Conservation (phyloP, 1,140 invertebrate species). For the Idris sp. region DNA sequence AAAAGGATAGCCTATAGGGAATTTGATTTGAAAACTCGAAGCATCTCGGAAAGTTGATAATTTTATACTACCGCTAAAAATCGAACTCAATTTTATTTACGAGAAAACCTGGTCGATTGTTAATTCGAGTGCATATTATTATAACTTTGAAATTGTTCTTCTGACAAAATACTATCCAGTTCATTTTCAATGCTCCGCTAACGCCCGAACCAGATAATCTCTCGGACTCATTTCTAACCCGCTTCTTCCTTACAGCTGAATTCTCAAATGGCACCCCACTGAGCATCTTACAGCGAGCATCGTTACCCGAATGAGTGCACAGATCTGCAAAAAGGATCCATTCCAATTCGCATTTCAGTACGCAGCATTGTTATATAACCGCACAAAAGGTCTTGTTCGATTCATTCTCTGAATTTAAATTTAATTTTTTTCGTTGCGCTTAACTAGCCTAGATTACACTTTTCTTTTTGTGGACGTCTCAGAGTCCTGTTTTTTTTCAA, state of each 20-base stretch:
- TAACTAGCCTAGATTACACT: no score
- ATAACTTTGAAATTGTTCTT: slow-evolving; percentile 66
- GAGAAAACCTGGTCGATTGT: slow-evolving; percentile 10
- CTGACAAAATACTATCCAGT: slow-evolving; percentile 61
- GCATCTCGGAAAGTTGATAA: no score
- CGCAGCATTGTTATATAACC: no score
- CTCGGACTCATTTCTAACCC: slow-evolving; percentile 66
- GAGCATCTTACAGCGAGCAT: slow-evolving; percentile 54
- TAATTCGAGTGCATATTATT: slow-evolving; percentile 64
- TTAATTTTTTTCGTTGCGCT: no score
- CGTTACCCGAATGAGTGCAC: slow-evolving; percentile 50
- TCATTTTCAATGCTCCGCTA: slow-evolving; percentile 66
- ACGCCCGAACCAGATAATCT: slow-evolving; percentile 66
- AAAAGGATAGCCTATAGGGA: no score
- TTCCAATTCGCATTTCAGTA: slow-evolving; percentile 61
- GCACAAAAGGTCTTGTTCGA: no score
- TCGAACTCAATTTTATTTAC: slow-evolving; percentile 25
- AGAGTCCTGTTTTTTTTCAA: no score
- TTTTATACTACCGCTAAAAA: no score
- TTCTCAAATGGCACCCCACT: slow-evolving; percentile 67
- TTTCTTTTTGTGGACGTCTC: no score
- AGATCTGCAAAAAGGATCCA: slow-evolving; percentile 65
- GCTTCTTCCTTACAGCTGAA: slow-evolving; percentile 67
- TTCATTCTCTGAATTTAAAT: slow-evolving; percentile 25
- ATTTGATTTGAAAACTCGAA: no score